Evolutionary conservation across 2,797 vertebrate species (phyloP).

Genomic region (Enteromius mattozi): DNA sequence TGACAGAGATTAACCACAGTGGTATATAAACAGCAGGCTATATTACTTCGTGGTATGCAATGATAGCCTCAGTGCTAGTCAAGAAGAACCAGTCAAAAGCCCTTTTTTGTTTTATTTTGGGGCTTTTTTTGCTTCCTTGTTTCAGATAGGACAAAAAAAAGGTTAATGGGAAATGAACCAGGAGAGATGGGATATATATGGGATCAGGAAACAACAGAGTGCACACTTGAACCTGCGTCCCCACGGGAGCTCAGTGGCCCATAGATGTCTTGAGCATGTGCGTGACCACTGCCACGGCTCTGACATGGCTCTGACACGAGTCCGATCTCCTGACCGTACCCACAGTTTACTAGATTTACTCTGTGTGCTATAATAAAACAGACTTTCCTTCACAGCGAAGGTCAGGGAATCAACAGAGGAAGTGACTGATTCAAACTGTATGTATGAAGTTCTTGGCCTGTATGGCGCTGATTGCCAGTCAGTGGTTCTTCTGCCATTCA

Average conservation of each 20-base stretch:
- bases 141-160: slow-evolving; percentile 3
- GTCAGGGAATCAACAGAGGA: slow-evolving; percentile 14
- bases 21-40: slow-evolving; percentile 18
- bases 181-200: slow-evolving; percentile 43
- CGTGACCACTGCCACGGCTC: slow-evolving; percentile 32
- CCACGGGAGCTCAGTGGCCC: slow-evolving; percentile 10
- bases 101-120: not conserved
- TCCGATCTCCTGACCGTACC: slow-evolving; percentile 3
- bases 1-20: slow-evolving; percentile 29
- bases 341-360: slow-evolving; percentile 27
- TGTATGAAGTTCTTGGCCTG: not conserved
- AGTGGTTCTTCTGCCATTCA: not conserved
- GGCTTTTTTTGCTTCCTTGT: not conserved
- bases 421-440: slow-evolving; percentile 21
- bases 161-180: slow-evolving; percentile 18
- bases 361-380: slow-evolving; percentile 11
- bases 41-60: not conserved
- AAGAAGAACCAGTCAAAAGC: not conserved
- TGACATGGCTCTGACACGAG: slow-evolving; percentile 14
- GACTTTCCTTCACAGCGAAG: not conserved
- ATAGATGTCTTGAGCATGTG: slow-evolving; percentile 38
- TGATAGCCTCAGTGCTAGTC: not conserved
- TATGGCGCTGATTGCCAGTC: slow-evolving; percentile 7
- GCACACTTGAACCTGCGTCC: slow-evolving; percentile 32
- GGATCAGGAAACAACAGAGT: slow-evolving; percentile 36